Conservation (phyloP, 2,113 vertebrate genomes). For the Myocastor coypus region DNA sequence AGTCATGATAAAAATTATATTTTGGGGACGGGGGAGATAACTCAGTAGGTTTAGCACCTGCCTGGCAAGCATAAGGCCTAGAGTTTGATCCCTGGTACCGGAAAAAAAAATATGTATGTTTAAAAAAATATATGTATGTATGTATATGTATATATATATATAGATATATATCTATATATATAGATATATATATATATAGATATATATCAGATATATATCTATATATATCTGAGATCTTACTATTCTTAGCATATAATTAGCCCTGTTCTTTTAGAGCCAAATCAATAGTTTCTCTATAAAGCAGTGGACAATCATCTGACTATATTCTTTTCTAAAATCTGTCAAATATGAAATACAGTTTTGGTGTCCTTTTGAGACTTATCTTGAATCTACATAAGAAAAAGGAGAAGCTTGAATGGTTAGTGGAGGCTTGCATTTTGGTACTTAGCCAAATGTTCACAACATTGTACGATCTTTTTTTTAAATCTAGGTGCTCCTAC, state of each 20-base stretch:
- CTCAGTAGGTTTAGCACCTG: not conserved
- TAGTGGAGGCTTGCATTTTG: not conserved
- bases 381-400: not conserved
- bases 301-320: not conserved
- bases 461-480: not conserved
- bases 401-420: not conserved
- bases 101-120: too few species aligned
- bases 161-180: too few species aligned
- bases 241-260: constrained; percentile 1
- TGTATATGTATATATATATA: too few species aligned
- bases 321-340: not conserved
- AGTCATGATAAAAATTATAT: constrained; percentile 3
- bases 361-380: constrained; percentile 37
- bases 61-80: not conserved
- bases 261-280: constrained; percentile 13
- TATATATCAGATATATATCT: too few species aligned
- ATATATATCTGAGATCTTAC: too few species aligned
- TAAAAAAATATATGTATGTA: too few species aligned
- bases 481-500: not conserved
- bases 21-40: not conserved
- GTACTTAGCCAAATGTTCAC: not conserved
- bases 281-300: constrained; percentile 29
- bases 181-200: too few species aligned
- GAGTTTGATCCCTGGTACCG: not conserved
- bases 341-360: not conserved